Evolutionary conservation across 2,113 vertebrate genomes (phyloP), one percentile per base, ranked within the genome.

Genomic region (Indicator maculatus): DNA sequence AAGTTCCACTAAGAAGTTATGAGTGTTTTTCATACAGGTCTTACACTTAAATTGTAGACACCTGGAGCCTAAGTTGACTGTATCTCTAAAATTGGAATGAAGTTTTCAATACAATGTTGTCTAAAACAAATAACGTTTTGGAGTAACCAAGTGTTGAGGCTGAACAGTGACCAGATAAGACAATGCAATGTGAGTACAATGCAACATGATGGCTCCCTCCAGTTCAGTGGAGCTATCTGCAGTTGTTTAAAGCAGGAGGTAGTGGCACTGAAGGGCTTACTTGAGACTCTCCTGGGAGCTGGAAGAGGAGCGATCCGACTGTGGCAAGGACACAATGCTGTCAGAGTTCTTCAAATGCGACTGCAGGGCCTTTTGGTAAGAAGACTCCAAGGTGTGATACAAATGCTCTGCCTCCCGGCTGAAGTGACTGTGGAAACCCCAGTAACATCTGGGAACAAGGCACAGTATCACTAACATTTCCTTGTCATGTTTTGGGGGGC

Each of bases 271-370:
- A 52, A 38, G 30, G n/a, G 89, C 99, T 98, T 97, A 99, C 99
- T 99, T 99, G 31, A 99, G 98, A 96, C 99, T 99, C 97, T 99
- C 99, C 92, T 99, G 99, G 15, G 99, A 99, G 83, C 99, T 99
- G 8, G 99, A 99, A 3, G 99, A 99, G 1, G 99, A 99, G 28
- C 99, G 99, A 96, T 99, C 99, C 0, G 99, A 99, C 83, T 99
- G 99, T 1, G 99, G 99, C 69, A 99, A 97, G 16, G 99, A 99
- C 90, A 99, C 98, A 0, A 99, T 98, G 97, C 99, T 99, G 97
- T 99, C 99, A 0, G 99, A 99, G 93, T 98, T 98, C 98, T 99
- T 99, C 96, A 99, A 92, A 91, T 99, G 98, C 2, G 99, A 99
- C 97, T 99, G 99, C 39, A 99, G 98, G 50, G 99, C 99, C 92